These are phyloP conservation scores for Corythaixoides concolor DNA, from an alignment of 2,113 vertebrate genomes.

Conservation along the genomic window DNA sequence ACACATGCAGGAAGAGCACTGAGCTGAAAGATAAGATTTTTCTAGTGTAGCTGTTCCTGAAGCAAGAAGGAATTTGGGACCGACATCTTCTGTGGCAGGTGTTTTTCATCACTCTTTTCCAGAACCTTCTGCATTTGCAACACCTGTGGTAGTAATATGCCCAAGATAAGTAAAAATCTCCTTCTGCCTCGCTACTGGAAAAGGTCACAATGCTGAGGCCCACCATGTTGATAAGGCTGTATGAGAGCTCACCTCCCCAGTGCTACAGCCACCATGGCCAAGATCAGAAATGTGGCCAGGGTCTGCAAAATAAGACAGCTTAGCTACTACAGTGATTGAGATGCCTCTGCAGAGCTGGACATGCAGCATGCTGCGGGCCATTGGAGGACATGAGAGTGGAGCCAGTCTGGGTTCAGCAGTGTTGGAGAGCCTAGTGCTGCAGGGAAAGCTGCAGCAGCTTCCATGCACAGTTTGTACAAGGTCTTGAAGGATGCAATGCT, in stretches of 20 bases:
- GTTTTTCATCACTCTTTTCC: background rate
- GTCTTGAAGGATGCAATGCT: background rate
- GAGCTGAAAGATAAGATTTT: background rate
- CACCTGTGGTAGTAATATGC: background rate
- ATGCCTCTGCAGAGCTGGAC: too few species aligned
- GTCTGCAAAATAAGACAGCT: background rate
- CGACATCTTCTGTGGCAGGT: background rate
- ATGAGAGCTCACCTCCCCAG: background rate
- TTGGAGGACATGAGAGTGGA: background rate
- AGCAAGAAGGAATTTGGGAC: background rate
- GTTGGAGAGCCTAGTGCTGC: background rate
- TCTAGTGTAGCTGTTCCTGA: background rate
- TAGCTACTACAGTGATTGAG: background rate
- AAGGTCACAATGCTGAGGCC: background rate
- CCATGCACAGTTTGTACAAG: background rate
- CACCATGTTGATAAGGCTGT: background rate
- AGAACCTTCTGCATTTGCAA: background rate
- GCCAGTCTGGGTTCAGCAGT: background rate
- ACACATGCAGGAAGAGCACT: background rate
- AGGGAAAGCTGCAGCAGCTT: background rate
- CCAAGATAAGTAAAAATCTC: background rate
- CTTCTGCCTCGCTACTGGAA: rapidly evolving
- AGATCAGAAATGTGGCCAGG: background rate
- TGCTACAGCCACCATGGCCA: background rate
- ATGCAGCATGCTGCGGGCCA: background rate